Percentiles rank a stretch among this genome's conserved stretches.
phyloP scores from a whole-genome alignment of 2,797 vertebrate species.

The Acanthopagrus latus region DNA sequence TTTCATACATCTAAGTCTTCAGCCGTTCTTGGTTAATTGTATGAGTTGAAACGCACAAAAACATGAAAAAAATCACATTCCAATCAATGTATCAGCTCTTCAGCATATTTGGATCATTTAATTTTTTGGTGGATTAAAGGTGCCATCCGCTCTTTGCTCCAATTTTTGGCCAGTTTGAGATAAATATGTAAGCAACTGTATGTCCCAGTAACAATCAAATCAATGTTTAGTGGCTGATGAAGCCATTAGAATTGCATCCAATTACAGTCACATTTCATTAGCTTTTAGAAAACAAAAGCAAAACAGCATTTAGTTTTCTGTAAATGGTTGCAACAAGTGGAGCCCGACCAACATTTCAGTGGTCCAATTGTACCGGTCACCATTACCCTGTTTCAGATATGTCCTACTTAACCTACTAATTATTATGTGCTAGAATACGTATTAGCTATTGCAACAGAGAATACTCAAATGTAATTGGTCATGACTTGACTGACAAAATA shows the following conservation, averaged over 20 bases:
- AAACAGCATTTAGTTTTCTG: conserved; percentile 2
- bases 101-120: not conserved
- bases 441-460: not conserved
- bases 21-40: not conserved
- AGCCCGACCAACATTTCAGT: too few species aligned
- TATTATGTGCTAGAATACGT: not conserved
- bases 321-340: not conserved
- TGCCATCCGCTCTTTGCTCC: not conserved
- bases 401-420: too few species aligned
- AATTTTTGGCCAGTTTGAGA: not conserved
- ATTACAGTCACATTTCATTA: not conserved
- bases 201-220: not conserved
- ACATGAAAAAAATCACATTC: not conserved
- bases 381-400: too few species aligned
- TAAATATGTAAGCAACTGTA: not conserved
- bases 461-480: not conserved
- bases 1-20: conserved; percentile 10
- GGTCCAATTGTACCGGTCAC: too few species aligned
- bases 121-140: not conserved
- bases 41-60: not conserved
- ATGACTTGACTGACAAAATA: not conserved
- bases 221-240: not conserved
- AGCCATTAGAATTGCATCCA: not conserved
- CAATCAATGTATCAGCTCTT: conserved; percentile 1
- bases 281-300: not conserved